A percentile compares a stretch with the other conserved stretches of the same genome.
These are phyloP conservation scores for Streblospio benedicti DNA, from an alignment of 1,140 invertebrate genomes.

Conservation along the genomic window DNA sequence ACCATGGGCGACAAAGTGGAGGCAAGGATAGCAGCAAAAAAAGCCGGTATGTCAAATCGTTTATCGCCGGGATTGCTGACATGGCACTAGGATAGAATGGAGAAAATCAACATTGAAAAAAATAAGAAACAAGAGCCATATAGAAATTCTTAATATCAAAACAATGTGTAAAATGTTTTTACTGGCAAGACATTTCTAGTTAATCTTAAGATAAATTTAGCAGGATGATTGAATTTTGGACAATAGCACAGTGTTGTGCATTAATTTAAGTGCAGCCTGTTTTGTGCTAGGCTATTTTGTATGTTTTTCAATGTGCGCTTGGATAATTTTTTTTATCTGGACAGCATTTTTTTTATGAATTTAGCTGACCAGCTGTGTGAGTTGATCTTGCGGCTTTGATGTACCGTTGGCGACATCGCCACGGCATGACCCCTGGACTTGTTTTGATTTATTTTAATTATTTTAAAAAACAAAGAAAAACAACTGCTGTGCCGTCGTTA, in stretches of 20 bases:
- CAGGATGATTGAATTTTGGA: too few species aligned
- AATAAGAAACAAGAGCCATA: background rate
- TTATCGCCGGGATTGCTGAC: too few species aligned
- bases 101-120: background rate
- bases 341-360: background rate
- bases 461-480: too few species aligned
- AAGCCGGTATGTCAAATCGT: too few species aligned
- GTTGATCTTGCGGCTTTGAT: too few species aligned
- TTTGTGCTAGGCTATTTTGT: too few species aligned
- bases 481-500: too few species aligned
- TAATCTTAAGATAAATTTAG: too few species aligned
- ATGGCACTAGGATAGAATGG: background rate
- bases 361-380: background rate
- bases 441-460: background rate
- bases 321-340: background rate
- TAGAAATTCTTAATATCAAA: background rate
- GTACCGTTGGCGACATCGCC: background rate
- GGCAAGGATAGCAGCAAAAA: constrained; percentile 79
- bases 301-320: too few species aligned
- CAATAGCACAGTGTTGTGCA: too few species aligned
- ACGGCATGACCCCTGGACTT: background rate
- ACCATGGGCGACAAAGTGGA: constrained; percentile 97
- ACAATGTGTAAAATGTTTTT: background rate
- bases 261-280: too few species aligned
- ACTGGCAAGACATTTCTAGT: background rate